phyloP scores from a whole-genome alignment of 2,113 vertebrate genomes.

The Phalacrocorax pelagicus region DNA sequence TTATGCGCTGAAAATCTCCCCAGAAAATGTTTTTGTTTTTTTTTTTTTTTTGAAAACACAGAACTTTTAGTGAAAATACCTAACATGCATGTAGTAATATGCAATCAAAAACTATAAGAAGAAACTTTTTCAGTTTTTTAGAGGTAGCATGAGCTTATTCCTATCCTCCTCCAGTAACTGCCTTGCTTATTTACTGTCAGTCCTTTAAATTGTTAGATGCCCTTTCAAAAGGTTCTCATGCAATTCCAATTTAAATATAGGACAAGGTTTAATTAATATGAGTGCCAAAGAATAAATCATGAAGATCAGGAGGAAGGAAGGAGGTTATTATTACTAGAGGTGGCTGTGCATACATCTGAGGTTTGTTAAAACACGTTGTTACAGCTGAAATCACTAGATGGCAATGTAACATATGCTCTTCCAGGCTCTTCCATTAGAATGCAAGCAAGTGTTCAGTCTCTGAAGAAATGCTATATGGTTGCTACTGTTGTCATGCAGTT shows the following conservation, averaged over 20 bases:
- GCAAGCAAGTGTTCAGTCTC: neutral
- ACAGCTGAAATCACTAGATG: conserved; percentile 37
- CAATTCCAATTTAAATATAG: neutral
- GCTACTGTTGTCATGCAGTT: neutral
- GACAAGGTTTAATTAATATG: neutral
- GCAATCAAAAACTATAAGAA: neutral
- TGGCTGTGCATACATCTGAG: neutral
- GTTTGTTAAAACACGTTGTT: neutral
- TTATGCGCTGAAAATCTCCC: neutral
- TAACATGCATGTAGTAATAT: neutral
- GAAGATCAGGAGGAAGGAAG: neutral
- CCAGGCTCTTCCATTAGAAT: neutral
- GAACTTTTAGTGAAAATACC: neutral
- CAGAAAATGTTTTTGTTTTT: neutral
- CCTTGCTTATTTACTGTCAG: neutral
- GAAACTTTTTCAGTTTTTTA: neutral
- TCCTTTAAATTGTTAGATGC: neutral
- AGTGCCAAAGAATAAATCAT: neutral
- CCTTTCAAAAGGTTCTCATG: neutral
- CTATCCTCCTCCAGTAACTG: neutral
- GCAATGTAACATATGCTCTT: conserved; percentile 23
- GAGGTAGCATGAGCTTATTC: neutral
- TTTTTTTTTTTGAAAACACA: neutral
- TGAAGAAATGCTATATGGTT: neutral
- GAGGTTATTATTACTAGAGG: neutral